phyloP scores from a whole-genome alignment of 2,797 vertebrate species.

The Delichon dasypus region DNA sequence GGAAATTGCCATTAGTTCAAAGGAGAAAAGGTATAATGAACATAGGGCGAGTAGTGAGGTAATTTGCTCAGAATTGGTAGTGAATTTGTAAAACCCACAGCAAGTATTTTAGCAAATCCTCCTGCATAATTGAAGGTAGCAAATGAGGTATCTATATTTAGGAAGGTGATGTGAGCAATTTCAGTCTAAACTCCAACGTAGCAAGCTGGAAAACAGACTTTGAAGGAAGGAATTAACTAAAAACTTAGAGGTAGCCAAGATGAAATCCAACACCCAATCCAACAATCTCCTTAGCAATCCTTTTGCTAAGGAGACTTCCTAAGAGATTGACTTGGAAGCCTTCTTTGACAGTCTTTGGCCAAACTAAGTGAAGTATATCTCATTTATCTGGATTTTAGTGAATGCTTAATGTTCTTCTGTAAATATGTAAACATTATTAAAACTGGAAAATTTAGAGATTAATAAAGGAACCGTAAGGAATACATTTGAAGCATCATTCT shows the following conservation, averaged over 20 bases:
- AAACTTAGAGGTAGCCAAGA: background rate
- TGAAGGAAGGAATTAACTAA: background rate
- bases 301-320: background rate
- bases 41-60: background rate
- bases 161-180: background rate
- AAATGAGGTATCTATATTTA: background rate
- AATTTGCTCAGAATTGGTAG: background rate
- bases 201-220: background rate
- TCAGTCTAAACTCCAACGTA: background rate
- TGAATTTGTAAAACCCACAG: background rate
- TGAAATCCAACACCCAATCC: background rate
- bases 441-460: background rate
- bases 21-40: background rate
- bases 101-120: background rate
- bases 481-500: background rate
- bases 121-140: background rate
- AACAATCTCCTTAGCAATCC: too few relatives aligned
- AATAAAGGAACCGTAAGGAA: background rate
- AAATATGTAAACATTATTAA: background rate
- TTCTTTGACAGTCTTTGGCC: background rate
- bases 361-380: background rate
- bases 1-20: background rate
- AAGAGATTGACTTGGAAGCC: background rate
- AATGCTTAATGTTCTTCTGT: background rate
- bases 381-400: background rate